Base-by-base conservation (phyloP, 2,797 vertebrate species). In the Eleutherodactylus coqui region DNA sequence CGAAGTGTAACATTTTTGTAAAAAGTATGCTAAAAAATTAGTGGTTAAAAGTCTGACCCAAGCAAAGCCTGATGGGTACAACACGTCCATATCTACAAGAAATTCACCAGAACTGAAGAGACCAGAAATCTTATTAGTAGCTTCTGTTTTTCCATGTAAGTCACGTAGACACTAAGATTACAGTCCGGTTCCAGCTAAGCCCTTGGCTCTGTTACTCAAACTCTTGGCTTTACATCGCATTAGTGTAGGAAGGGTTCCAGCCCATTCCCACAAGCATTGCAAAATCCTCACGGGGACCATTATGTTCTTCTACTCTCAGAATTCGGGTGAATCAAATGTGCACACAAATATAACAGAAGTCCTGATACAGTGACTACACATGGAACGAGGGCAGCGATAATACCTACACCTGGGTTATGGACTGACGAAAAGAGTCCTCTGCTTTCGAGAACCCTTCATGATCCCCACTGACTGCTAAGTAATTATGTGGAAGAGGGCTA, bases 181-280 rank as follows among this genome's bases (percentile, higher is more conserved):
- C 5, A 69, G 4, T 38, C 67, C 34, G 41, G 32, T 7, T 34
- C 67, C 17, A 38, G 67, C 67, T 69, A 69, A 69, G 29, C 7
- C 67, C 34, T 67, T 36, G 36, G 19, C 21, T 69, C 32, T 9
- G 34, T 38, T 38, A 36, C 64, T 38, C 34, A 69, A 38, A 21
- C 34, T 69, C 67, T 69, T 69, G 34, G 67, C 67, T 69, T 69
- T 69, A 38, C 67, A 69, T 41, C 10, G 38, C 34, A 69, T 69
- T 69, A 24, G 34, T 69, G 67, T 69, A 69, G 67, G 36, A 69
- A 38, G 16, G 17, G 8, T 69, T 69, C 67, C 67, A 69, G 67
- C 67, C 67, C 34, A 69, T 69, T 69, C 67, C 67, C 67, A 69
- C 67, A 69, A 21, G 67, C 67, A 69, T 67, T 19, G 16, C 64